A percentile compares a stretch with the other conserved stretches of the same genome.
phyloP scores from a whole-genome alignment of 1,140 invertebrate genomes.

The Sitophilus oryzae region DNA sequence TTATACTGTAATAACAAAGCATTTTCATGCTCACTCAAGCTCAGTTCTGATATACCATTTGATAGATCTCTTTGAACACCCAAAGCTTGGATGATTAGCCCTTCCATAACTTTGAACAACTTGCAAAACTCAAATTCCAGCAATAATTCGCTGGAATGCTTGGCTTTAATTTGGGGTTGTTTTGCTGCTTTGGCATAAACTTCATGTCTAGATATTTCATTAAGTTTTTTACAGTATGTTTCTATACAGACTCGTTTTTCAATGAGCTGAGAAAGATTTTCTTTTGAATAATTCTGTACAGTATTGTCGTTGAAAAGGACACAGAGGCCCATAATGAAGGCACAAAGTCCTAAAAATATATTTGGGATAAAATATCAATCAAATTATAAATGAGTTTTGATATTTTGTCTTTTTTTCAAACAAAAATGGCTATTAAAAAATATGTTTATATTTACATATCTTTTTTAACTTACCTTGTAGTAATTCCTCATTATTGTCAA shows the following conservation, averaged over 20 bases:
- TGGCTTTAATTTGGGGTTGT: constrained; percentile 81
- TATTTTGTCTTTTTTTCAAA: not conserved
- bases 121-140: constrained; percentile 91
- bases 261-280: constrained; percentile 78
- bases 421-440: constrained; percentile 5
- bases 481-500: constrained; percentile 82
- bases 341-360: constrained; percentile 70
- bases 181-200: constrained; percentile 87
- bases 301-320: constrained; percentile 89
- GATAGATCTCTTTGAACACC: constrained; percentile 43
- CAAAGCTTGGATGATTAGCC: constrained; percentile 55
- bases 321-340: constrained; percentile 90
- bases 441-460: not conserved
- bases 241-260: constrained; percentile 89
- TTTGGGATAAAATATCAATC: constrained; percentile 1
- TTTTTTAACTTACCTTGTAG: constrained; percentile 54
- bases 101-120: constrained; percentile 74
- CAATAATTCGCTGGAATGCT: constrained; percentile 71
- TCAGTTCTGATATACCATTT: constrained; percentile 49
- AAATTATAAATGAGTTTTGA: too few species aligned
- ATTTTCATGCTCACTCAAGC: constrained; percentile 53
- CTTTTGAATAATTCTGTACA: constrained; percentile 71
- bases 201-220: constrained; percentile 82
- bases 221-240: constrained; percentile 79
- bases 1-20: constrained; percentile 74